A percentile compares a stretch with the other conserved stretches of the same genome.
Conservation (phyloP, 2,113 vertebrate genomes). For the Osmerus mordax region DNA sequence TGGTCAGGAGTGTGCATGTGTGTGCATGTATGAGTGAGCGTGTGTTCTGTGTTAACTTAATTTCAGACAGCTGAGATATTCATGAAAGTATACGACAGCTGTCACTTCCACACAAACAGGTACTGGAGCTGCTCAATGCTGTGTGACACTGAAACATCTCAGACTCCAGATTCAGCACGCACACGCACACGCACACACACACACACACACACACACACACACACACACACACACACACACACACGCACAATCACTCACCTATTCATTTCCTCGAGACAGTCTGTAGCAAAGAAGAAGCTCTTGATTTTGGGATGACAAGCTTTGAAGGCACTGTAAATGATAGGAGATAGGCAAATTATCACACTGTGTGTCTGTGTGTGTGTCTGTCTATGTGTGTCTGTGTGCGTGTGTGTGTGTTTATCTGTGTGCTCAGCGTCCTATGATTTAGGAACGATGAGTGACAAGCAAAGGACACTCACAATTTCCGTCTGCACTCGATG, state of each 20-base stretch:
- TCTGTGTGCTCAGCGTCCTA: conserved; percentile 34
- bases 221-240: conserved; percentile 9
- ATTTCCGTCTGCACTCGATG: conserved; percentile 85
- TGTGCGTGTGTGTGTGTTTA: background rate
- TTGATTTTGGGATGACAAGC: conserved; percentile 91
- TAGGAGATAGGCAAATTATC: conserved; percentile 38
- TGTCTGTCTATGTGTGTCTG: background rate
- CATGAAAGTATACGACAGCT: conserved; percentile 42
- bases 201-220: conserved; percentile 7
- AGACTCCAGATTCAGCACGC: background rate
- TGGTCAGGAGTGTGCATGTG: background rate
- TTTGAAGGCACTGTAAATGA: conserved; percentile 82
- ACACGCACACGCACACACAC: conserved; percentile 7
- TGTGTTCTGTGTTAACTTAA: conserved; percentile 53
- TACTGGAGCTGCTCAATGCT: too few species aligned
- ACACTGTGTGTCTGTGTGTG: conserved; percentile 7
- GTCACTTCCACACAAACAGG: background rate
- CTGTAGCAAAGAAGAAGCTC: conserved; percentile 90
- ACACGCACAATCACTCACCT: conserved; percentile 69
- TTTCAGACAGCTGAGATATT: conserved; percentile 58
- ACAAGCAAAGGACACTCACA: conserved; percentile 76
- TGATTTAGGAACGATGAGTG: conserved; percentile 42
- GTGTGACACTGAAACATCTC: too few species aligned
- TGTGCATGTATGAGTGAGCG: background rate
- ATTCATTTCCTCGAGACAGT: conserved; percentile 93